Evolutionary conservation across 2,113 vertebrate genomes (phyloP).

Genomic region (Rynchops niger): DNA sequence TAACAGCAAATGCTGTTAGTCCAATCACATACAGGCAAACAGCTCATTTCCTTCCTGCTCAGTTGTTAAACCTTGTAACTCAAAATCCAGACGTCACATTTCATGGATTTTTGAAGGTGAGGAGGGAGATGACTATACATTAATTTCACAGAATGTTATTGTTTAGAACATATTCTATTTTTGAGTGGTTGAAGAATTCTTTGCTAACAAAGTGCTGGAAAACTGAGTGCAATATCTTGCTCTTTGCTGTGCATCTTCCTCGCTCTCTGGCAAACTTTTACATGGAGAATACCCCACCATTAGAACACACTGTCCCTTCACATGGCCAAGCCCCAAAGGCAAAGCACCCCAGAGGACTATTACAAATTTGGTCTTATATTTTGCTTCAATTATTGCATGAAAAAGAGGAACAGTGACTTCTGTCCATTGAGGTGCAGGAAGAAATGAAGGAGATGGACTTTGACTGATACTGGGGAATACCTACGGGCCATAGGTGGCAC

Average conservation of each 20-base stretch:
- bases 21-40: neutral
- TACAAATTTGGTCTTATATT: neutral
- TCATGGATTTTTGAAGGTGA: neutral
- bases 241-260: neutral
- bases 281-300: accelerated
- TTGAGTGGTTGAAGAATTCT: neutral
- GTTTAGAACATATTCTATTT: neutral
- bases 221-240: neutral
- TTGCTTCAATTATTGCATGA: neutral
- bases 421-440: neutral
- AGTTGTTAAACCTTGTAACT: neutral
- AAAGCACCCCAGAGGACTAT: neutral
- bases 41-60: neutral
- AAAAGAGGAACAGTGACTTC: neutral
- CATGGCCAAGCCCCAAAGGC: neutral
- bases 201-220: neutral
- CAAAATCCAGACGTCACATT: neutral
- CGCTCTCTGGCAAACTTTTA: neutral
- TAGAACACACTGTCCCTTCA: neutral
- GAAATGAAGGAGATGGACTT: neutral
- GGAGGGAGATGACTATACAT: neutral
- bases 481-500: neutral
- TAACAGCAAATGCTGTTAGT: neutral
- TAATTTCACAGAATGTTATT: neutral
- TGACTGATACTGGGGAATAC: neutral